Percentiles rank a stretch among this genome's conserved stretches.
Conservation (phyloP, 2,797 vertebrate species). For the Gallinago nigripennis region DNA sequence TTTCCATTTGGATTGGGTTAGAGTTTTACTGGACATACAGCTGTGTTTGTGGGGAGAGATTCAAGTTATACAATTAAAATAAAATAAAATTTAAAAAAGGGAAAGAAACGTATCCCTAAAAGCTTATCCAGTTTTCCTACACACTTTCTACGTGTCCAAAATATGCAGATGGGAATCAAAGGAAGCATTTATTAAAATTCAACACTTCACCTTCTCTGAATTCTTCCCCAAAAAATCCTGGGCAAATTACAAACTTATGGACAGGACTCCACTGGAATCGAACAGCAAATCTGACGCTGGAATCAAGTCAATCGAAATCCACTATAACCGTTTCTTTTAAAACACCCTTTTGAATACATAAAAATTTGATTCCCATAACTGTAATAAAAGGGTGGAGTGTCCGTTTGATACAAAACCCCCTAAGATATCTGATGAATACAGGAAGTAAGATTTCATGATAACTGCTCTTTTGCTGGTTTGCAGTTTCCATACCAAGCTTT, state of each 20-base stretch:
- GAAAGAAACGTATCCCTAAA: background rate
- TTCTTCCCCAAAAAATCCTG: background rate
- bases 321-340: rapidly evolving
- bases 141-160: background rate
- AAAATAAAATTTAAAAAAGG: too few relatives aligned
- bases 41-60: background rate
- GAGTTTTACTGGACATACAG: background rate
- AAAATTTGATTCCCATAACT: background rate
- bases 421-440: constrained; percentile 13
- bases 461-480: background rate
- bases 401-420: background rate
- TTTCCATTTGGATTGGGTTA: background rate
- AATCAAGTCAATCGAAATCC: background rate
- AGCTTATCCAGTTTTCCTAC: background rate
- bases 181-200: background rate
- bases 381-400: constrained; percentile 36
- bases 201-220: background rate
- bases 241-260: rapidly evolving
- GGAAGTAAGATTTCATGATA: constrained; percentile 51
- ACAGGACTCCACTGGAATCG: background rate
- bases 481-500: constrained; percentile 17
- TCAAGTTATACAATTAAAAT: background rate
- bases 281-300: rapidly evolving
- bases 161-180: background rate
- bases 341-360: background rate